Base-by-base conservation (phyloP, 2,888 invertebrate genomes). In the Lissocephala sabroskyi region DNA sequence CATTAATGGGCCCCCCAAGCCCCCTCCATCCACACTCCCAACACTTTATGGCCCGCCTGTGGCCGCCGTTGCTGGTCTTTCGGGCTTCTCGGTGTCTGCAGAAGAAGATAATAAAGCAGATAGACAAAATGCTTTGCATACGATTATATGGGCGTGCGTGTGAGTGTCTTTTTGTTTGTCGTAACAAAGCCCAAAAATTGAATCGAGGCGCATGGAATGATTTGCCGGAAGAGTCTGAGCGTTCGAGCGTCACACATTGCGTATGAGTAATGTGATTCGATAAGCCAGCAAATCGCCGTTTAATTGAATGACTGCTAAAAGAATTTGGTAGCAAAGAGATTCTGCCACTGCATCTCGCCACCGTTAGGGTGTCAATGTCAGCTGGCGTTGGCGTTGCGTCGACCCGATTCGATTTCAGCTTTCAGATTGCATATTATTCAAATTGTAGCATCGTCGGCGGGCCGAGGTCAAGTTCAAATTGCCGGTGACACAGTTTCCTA, bases 401-500 rank as follows among this genome's bases (percentile, higher is more conserved):
- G n/a, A n/a, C n/a, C n/a, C n/a, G n/a, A n/a, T n/a, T n/a, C n/a
- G n/a, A n/a, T n/a, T n/a, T n/a, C n/a, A n/a, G n/a, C n/a, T n/a
- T n/a, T n/a, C n/a, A n/a, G n/a, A n/a, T n/a, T n/a, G n/a, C n/a
- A n/a, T 23, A 23, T 23, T 23, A 23, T 23, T 23, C 7, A 23
- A 23, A 23, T 5, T 23, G 23, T 23, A 23, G 3, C 23, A 7
- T 5, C 36, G 41, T 46, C 42, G 39, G 32, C 39, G 41, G 43
- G 49, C 52, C 70, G 59, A 59, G 78, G 66, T 71, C 71, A 71
- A 71, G 71, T 77, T 71, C 71, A 77, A 75, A 66, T 57, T 26
- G 62, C 71, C 71, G 71, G 75, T 70, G 78, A 77, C 71, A 73
- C 78, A 70, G 59, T 74, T 74, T 16, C 10, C 29, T n/a, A 65